Evolutionary conservation across 2,888 invertebrate species (phyloP).

Genomic region (Spodoptera littoralis): DNA sequence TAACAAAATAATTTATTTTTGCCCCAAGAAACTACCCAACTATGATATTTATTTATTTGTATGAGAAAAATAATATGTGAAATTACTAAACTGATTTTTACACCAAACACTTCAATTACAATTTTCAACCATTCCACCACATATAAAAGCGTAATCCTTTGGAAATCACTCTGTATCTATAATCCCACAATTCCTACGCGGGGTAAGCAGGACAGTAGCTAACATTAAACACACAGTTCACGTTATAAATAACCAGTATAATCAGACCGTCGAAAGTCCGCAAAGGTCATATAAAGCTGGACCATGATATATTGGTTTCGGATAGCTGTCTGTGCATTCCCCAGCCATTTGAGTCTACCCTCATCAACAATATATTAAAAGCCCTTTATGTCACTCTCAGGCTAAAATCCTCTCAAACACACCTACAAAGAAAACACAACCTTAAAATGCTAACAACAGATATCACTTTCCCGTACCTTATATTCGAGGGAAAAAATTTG

Average conservation of each 20-base stretch:
- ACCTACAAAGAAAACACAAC: constrained; percentile 14
- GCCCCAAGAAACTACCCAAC: no score
- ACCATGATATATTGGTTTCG: no score
- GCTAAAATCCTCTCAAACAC: constrained; percentile 5
- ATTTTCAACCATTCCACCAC: no score
- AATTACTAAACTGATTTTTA: no score
- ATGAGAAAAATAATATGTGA: no score
- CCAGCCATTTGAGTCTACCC: constrained; percentile 25
- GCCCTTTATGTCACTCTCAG: constrained; percentile 52
- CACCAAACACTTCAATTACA: no score
- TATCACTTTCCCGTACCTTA: constrained; percentile 5
- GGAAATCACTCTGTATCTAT: constrained; percentile 10
- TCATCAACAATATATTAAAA: constrained; percentile 52
- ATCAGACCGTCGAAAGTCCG: no score
- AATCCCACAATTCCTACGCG: background rate
- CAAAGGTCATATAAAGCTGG: no score
- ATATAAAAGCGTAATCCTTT: background rate
- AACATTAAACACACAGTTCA: constrained; percentile 1
- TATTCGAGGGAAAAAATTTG: background rate
- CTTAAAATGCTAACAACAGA: background rate
- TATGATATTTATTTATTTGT: no score
- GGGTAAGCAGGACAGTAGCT: constrained; percentile 14
- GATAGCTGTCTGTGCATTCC: constrained; percentile 8
- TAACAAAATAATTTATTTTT: no score
- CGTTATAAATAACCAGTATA: no score